A percentile compares a stretch with the other conserved stretches of the same genome.
phyloP scores from a whole-genome alignment of 2,113 vertebrate species.

The Andinoacara biseriatus region DNA sequence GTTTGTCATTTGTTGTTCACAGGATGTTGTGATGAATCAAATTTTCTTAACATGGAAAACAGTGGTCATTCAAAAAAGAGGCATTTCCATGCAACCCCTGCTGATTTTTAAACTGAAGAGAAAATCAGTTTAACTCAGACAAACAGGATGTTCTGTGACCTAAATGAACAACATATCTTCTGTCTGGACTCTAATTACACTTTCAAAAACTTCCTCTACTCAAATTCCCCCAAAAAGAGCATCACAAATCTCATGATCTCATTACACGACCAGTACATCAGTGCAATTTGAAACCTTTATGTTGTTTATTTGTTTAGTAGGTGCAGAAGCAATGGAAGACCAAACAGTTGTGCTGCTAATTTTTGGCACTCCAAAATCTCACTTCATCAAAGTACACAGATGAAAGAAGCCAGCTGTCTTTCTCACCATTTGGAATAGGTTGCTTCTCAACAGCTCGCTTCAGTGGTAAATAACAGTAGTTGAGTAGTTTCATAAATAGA shows the following conservation, averaged over 20 bases:
- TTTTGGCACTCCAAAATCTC: background rate
- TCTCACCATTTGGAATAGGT: constrained; percentile 20
- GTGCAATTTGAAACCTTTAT: background rate
- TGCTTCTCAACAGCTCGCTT: constrained; percentile 2
- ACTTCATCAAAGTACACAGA: constrained; percentile 20
- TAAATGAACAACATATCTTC: background rate
- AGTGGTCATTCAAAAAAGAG: too few relatives aligned
- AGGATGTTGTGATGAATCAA: background rate
- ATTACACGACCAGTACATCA: background rate
- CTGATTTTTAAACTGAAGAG: background rate
- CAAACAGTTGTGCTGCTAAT: background rate
- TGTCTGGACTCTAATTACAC: background rate
- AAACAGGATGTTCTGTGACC: background rate
- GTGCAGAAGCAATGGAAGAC: background rate
- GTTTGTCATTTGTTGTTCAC: background rate
- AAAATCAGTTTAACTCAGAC: background rate
- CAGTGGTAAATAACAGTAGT: background rate
- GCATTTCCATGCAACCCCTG: background rate
- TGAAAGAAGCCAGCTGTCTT: constrained; percentile 44
- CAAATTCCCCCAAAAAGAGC: background rate
- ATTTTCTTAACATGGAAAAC: too few relatives aligned
- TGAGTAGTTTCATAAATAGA: constrained; percentile 11
- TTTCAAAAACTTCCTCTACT: background rate
- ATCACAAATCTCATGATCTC: background rate
- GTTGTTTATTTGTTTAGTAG: constrained; percentile 10